These are phyloP conservation scores for Stenchaetothrips biformis DNA, from an alignment of 2,888 invertebrate genomes.

Conservation along the genomic window DNA sequence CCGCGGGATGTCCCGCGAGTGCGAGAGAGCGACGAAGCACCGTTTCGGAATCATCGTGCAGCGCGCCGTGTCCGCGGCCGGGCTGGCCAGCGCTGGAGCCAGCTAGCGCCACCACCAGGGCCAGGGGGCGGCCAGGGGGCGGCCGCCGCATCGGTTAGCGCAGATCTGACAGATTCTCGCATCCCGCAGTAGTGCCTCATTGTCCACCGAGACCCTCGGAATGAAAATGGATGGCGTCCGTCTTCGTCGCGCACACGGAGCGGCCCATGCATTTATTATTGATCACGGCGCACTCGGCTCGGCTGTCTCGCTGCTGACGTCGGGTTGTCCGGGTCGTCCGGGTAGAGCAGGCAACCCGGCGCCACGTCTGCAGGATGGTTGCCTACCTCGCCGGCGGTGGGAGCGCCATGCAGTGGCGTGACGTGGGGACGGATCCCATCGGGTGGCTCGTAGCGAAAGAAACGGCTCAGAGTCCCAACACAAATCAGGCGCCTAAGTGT, in stretches of 20 bases:
- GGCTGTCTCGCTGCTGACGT: not conserved
- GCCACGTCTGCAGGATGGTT: not conserved
- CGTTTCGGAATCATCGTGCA: not conserved
- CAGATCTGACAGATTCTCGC: constrained; percentile 5
- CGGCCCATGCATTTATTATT: not conserved
- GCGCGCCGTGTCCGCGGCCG: not conserved
- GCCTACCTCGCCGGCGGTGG: constrained; percentile 5
- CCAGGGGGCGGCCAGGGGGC: no score
- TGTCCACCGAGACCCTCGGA: constrained; percentile 17
- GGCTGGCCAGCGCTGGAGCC: no score
- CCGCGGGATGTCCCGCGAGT: no score
- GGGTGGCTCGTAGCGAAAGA: no score
- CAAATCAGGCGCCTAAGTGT: constrained; percentile 20
- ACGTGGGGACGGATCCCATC: no score
- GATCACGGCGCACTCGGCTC: not conserved
- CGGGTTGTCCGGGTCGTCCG: not conserved
- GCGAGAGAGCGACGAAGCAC: no score
- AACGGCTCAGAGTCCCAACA: not conserved
- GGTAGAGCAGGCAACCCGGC: not conserved
- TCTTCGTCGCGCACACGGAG: not conserved
- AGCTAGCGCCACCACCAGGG: not conserved
- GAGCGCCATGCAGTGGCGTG: not conserved
- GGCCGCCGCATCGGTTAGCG: not conserved
- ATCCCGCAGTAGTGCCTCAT: not conserved
- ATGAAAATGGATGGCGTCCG: constrained; percentile 12